Conservation (phyloP, 2,797 vertebrate species). For the Phyllotis vaccarum region DNA sequence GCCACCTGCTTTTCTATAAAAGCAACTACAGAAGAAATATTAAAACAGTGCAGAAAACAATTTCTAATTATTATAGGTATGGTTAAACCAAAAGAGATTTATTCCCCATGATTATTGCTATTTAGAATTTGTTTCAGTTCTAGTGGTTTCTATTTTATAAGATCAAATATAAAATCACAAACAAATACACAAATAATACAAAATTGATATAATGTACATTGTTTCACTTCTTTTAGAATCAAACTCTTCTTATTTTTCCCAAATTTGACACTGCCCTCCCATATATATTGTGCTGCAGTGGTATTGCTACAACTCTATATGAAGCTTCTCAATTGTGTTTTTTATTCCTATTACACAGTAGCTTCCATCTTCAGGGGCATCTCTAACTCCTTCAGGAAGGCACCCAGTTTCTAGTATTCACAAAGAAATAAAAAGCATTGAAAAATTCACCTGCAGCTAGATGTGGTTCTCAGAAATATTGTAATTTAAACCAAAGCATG, state of each 20-base stretch:
- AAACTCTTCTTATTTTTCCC: neutral
- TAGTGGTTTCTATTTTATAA: neutral
- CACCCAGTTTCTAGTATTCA: neutral
- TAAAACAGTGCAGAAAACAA: neutral
- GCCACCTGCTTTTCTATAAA: neutral
- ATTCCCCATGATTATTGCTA: too few relatives aligned
- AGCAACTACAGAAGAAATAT: neutral
- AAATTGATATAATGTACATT: neutral
- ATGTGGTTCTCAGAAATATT: neutral
- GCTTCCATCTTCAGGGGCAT: neutral
- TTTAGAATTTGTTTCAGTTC: neutral
- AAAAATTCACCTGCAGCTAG: neutral
- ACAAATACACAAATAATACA: neutral
- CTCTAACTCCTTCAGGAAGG: neutral
- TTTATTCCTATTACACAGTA: neutral
- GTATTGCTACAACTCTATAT: neutral
- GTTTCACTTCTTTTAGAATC: neutral
- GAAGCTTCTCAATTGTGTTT: neutral
- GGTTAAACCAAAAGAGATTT: neutral
- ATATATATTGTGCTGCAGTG: too few relatives aligned
- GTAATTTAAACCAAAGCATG: neutral
- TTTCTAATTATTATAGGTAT: neutral
- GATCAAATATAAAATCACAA: neutral
- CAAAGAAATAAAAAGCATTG: neutral
- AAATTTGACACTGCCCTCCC: neutral